phyloP scores from a whole-genome alignment of 1,140 invertebrate species.

The Leptopilina boulardi region DNA sequence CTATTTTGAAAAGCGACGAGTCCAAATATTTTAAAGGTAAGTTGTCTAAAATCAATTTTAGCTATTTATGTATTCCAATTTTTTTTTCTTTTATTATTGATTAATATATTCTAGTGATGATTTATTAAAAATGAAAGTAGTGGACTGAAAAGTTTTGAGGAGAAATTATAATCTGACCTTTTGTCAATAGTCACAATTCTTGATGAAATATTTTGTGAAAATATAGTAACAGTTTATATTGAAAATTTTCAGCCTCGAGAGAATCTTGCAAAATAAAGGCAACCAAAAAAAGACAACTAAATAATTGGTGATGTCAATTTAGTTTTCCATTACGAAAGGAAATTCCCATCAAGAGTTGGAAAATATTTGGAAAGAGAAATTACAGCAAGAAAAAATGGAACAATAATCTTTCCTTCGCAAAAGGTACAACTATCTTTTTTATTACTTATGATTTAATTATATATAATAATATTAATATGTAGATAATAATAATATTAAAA shows the following conservation, averaged over 20 bases:
- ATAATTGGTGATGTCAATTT: constrained; percentile 81
- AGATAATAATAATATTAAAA: constrained; percentile 74
- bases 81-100: too few species aligned
- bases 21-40: too few species aligned
- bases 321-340: constrained; percentile 85
- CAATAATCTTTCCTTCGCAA: too few species aligned
- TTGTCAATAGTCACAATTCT: background rate
- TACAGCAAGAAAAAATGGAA: too few species aligned
- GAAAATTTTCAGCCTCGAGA: constrained; percentile 61
- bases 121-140: constrained; percentile 71
- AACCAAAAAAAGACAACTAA: constrained; percentile 71
- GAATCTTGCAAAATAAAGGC: constrained; percentile 72
- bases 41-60: too few species aligned
- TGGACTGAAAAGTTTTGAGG: constrained; percentile 68
- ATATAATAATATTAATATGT: too few species aligned
- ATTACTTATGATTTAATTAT: too few species aligned
- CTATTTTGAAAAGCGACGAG: too few species aligned
- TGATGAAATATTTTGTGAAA: constrained; percentile 8
- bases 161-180: constrained; percentile 49
- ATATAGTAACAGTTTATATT: constrained; percentile 46
- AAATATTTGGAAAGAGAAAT: constrained; percentile 93
- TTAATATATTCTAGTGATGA: constrained; percentile 54
- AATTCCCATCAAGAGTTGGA: constrained; percentile 89
- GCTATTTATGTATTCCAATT: too few species aligned
- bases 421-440: too few species aligned